Conservation (phyloP, 30 jellyfish, hydroid and myxozoan genomes). For the Aurelia aurita region DNA sequence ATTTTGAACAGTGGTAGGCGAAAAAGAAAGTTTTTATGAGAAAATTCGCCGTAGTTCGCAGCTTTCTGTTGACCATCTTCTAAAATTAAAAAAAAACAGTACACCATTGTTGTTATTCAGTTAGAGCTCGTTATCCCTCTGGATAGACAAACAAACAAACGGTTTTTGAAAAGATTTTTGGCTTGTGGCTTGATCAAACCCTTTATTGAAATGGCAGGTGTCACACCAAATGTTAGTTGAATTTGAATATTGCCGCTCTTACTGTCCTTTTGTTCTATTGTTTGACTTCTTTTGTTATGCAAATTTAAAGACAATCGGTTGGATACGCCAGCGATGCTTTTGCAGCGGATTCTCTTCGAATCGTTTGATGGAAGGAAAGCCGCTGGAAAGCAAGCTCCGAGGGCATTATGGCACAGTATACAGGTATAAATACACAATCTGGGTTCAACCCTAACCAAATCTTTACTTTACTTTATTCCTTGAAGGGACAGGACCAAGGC, state of each 20-base stretch:
- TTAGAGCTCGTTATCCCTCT: too few relatives aligned
- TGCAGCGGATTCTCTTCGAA: constrained; percentile 50
- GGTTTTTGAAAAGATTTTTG: neutral
- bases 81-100: too few relatives aligned
- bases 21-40: too few relatives aligned
- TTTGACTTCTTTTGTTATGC: constrained; percentile 58
- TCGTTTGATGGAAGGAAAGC: constrained; percentile 37
- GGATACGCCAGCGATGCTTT: constrained; percentile 77
- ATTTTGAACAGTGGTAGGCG: too few relatives aligned
- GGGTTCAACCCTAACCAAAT: too few relatives aligned
- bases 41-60: too few relatives aligned
- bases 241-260: constrained; percentile 78
- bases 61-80: too few relatives aligned
- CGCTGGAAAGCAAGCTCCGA: constrained; percentile 92
- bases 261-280: constrained; percentile 27
- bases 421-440: constrained; percentile 17
- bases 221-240: constrained; percentile 15
- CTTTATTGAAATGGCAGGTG: constrained; percentile 47
- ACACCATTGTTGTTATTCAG: too few relatives aligned
- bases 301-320: constrained; percentile 44
- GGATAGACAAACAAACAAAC: neutral
- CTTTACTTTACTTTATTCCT: too few relatives aligned
- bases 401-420: constrained; percentile 80
- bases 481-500: too few relatives aligned
- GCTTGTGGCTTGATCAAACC: constrained; percentile 16